Evolutionary conservation across 2,888 invertebrate species (phyloP), one percentile per base, ranked within the genome.

Genomic region (Linnaemya tessellans): DNA sequence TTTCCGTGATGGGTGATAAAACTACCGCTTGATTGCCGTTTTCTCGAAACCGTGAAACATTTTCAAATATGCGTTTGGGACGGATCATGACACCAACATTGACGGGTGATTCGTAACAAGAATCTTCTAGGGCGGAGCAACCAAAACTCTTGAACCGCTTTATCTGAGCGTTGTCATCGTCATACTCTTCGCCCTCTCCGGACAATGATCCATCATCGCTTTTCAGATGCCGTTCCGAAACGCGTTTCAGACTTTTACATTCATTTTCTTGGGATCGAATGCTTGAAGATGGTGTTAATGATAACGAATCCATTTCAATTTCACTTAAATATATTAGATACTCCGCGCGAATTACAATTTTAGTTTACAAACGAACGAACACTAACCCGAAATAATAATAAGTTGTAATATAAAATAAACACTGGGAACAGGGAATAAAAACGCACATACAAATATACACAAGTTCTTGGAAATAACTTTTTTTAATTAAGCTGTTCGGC

Each of bases 1-100:
- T 83, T 35, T 86, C 87, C 0, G 87, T 79, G 3, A 87, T 85
- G 7, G 87, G 87, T 13, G 87, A 86, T 13, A 87, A 73, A 35
- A 74, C 68, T 4, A 18, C 41, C 5, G 46, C 35, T 10, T 49
- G 20, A 20, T 58, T 20, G 9, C 10, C 46, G 13, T 41, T 49
- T 62, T 78, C 80, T 13, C 81, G 74, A 43, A 79, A 71, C 18
- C 64, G 74, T 18, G 62, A 1, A 3, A 51, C 22, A 70, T 73
- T 65, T 60, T 64, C 58, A 62, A 80, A 54, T 0, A 54, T 38
- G n/a, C 73, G 80, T 30, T 83, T 80, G 10, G 80, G 67, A 7
- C 62, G 79, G 7, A 80, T 1, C 67, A 86, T 60, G 10, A 20
- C 51, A 22, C 67, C 41, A 0, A 71, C 58, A 58, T 79, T 84